These are phyloP conservation scores for Crenuchus spilurus DNA, from an alignment of 2,797 vertebrate genomes.

Conservation along the genomic window DNA sequence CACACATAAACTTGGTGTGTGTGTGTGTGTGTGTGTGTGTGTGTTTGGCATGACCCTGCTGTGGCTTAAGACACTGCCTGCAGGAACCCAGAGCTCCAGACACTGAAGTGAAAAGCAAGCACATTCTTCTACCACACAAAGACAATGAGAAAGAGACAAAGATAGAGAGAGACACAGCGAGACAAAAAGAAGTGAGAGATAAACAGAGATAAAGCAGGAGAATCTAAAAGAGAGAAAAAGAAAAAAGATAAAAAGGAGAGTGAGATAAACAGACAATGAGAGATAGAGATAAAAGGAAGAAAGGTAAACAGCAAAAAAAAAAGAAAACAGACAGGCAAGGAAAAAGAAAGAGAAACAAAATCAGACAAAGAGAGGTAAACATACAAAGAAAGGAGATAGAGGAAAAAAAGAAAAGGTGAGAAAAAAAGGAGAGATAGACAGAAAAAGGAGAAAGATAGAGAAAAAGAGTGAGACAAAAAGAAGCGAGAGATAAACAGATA, in stretches of 20 bases:
- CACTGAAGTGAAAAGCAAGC: slow-evolving; percentile 83
- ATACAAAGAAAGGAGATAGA: not conserved
- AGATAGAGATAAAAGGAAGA: no score
- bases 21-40: slow-evolving; percentile 84
- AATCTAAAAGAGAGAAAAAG: not conserved
- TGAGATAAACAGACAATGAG: not conserved
- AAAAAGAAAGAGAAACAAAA: not conserved
- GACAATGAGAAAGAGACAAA: not conserved
- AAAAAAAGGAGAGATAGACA: no score
- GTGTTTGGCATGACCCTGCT: slow-evolving; percentile 87
- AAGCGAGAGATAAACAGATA: not conserved
- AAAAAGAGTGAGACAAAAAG: not conserved
- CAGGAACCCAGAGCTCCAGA: slow-evolving; percentile 70
- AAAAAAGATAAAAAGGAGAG: not conserved
- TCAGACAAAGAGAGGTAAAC: not conserved
- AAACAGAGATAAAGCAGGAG: not conserved
- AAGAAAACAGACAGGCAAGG: not conserved
- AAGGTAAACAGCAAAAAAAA: not conserved
- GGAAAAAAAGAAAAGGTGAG: not conserved
- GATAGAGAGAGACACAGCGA: not conserved
- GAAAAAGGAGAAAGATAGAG: no score
- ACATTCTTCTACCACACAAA: slow-evolving; percentile 76
- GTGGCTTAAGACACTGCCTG: slow-evolving; percentile 89
- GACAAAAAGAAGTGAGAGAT: not conserved
- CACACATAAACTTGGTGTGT: slow-evolving; percentile 96